phyloP scores from a whole-genome alignment of 2,888 invertebrate species.

The Oasisia sp. region DNA sequence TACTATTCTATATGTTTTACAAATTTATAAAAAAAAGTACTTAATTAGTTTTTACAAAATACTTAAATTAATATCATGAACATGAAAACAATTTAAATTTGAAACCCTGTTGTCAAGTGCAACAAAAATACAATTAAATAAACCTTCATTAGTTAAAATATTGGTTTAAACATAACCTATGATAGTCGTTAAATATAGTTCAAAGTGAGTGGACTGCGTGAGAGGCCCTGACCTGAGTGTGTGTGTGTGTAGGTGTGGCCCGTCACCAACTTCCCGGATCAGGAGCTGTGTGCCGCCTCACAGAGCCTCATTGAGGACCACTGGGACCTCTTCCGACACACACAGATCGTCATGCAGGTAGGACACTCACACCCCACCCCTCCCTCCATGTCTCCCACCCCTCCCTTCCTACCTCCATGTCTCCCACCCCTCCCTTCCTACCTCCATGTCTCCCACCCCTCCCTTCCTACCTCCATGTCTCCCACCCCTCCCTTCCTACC shows the following conservation, averaged over 20 bases:
- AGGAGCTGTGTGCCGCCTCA: slow-evolving; percentile 41
- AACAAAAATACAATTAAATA: background rate
- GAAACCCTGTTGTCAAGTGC: too few relatives aligned
- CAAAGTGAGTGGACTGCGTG: background rate
- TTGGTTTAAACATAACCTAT: background rate
- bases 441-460: too few relatives aligned
- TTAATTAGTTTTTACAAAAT: background rate
- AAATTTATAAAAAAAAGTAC: background rate
- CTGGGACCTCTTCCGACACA: slow-evolving; percentile 29
- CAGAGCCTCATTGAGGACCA: slow-evolving; percentile 39
- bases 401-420: too few relatives aligned
- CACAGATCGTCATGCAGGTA: slow-evolving; percentile 45
- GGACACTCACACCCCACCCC: background rate
- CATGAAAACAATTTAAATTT: background rate
- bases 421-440: too few relatives aligned
- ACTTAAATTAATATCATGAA: background rate
- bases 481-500: too few relatives aligned
- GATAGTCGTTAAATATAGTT: background rate
- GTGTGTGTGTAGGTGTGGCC: slow-evolving; percentile 40
- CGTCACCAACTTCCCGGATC: slow-evolving; percentile 40
- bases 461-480: too few relatives aligned
- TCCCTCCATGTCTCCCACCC: background rate
- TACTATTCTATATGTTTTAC: background rate
- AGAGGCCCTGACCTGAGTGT: background rate
- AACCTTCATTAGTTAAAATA: background rate